Conservation (phyloP, 2,888 invertebrate genomes). For the Cepaea hortensis region DNA sequence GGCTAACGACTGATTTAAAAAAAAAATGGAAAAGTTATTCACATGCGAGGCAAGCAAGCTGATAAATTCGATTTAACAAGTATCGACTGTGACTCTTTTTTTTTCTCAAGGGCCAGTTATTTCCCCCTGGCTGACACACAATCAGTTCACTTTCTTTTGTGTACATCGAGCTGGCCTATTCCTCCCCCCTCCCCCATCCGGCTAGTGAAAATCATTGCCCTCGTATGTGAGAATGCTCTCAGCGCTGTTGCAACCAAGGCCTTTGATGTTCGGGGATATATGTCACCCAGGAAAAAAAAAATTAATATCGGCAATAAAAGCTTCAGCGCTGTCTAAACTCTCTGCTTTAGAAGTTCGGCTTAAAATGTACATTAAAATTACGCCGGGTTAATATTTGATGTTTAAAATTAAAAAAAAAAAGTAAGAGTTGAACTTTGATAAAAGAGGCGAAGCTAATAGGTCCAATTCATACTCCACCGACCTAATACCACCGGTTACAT, state of each 20-base stretch:
- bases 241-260: not conserved
- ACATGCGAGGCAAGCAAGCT: not conserved
- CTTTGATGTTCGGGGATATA: conserved; percentile 28
- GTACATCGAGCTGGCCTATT: not conserved
- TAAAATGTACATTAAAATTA: not conserved
- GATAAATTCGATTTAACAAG: not conserved
- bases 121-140: not conserved
- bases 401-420: not conserved
- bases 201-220: conserved; percentile 1
- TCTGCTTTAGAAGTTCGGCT: not conserved
- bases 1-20: not conserved
- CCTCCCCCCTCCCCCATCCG: not conserved
- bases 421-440: conserved; percentile 15
- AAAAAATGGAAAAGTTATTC: not conserved
- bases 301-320: conserved; percentile 21
- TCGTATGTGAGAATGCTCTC: conserved; percentile 7
- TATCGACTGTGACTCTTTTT: not conserved
- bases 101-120: not conserved
- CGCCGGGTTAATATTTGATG: not conserved
- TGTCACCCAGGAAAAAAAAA: not conserved
- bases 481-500: too few species aligned
- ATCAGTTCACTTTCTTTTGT: not conserved
- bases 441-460: conserved; percentile 8
- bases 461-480: not conserved
- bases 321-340: not conserved